A percentile compares a stretch with the other conserved stretches of the same genome.
These are phyloP conservation scores for Prenolepis imparis DNA, from an alignment of 2,888 invertebrate genomes.

Conservation along the genomic window DNA sequence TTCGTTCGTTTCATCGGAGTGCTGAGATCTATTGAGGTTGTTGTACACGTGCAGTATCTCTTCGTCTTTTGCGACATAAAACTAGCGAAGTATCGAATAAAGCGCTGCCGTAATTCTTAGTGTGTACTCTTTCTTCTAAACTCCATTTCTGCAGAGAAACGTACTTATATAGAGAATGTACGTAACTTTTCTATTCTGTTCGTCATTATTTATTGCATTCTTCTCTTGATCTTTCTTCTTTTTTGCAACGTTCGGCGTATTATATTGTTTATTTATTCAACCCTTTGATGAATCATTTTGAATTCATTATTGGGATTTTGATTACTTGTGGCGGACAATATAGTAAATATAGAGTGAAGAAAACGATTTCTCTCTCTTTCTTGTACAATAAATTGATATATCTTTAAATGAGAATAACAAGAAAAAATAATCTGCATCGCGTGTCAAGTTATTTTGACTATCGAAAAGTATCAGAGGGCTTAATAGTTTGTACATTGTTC, in stretches of 20 bases:
- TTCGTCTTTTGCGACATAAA: constrained; percentile 61
- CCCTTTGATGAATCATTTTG: constrained; percentile 7
- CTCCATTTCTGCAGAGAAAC: not conserved
- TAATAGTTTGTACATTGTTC: constrained; percentile 41
- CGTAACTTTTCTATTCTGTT: constrained; percentile 3
- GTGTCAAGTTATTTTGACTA: constrained; percentile 4
- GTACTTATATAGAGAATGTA: not conserved
- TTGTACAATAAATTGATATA: not conserved
- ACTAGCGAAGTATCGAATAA: constrained; percentile 66
- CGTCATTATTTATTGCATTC: constrained; percentile 38
- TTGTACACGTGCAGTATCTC: constrained; percentile 56
- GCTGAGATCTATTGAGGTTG: constrained; percentile 73
- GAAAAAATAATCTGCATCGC: constrained; percentile 1
- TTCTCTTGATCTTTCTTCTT: constrained; percentile 11
- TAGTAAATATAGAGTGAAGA: not conserved
- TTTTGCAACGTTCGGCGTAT: constrained; percentile 35
- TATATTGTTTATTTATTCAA: constrained; percentile 41
- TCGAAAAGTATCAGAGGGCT: constrained; percentile 24
- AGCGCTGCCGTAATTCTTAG: constrained; percentile 25
- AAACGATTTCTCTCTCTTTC: not conserved
- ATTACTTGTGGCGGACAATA: constrained; percentile 7
- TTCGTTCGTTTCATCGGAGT: constrained; percentile 73
- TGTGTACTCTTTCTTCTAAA: not conserved
- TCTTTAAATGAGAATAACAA: not conserved
- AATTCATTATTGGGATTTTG: constrained; percentile 26